phyloP scores from a whole-genome alignment of 2,113 vertebrate genomes.

The Channa argus region DNA sequence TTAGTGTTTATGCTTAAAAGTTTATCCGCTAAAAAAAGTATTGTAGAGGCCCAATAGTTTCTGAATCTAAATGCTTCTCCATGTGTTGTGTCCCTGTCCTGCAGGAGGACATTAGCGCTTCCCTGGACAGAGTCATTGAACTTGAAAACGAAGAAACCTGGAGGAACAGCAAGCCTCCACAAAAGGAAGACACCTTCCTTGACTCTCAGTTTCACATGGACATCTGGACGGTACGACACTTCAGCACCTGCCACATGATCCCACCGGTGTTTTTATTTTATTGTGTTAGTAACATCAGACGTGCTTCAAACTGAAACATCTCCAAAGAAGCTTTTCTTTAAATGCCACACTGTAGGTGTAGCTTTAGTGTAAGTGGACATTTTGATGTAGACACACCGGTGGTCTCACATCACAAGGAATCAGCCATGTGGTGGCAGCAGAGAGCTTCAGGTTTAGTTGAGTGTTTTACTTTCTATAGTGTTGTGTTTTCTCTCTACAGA shows the following conservation, averaged over 20 bases:
- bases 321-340: not conserved
- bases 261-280: not conserved
- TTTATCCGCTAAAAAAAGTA: too few species aligned
- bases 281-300: too few species aligned
- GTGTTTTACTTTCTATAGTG: not conserved
- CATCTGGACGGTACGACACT: conserved; percentile 74
- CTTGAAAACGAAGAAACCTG: conserved; percentile 70
- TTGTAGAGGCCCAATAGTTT: too few species aligned
- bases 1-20: too few species aligned
- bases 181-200: conserved; percentile 61
- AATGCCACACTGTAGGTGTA: not conserved
- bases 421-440: conserved; percentile 45
- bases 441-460: conserved; percentile 3
- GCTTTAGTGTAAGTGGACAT: too few species aligned
- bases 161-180: conserved; percentile 40
- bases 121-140: conserved; percentile 51
- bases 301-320: not conserved
- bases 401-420: not conserved
- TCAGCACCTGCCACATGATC: too few species aligned
- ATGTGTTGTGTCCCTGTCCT: not conserved
- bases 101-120: conserved; percentile 69
- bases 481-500: conserved; percentile 49
- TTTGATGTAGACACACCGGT: too few species aligned
- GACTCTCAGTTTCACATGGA: conserved; percentile 74
- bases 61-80: not conserved